Evolutionary conservation across 2,797 vertebrate species (phyloP).

Genomic region (Peromyscus attwateri): DNA sequence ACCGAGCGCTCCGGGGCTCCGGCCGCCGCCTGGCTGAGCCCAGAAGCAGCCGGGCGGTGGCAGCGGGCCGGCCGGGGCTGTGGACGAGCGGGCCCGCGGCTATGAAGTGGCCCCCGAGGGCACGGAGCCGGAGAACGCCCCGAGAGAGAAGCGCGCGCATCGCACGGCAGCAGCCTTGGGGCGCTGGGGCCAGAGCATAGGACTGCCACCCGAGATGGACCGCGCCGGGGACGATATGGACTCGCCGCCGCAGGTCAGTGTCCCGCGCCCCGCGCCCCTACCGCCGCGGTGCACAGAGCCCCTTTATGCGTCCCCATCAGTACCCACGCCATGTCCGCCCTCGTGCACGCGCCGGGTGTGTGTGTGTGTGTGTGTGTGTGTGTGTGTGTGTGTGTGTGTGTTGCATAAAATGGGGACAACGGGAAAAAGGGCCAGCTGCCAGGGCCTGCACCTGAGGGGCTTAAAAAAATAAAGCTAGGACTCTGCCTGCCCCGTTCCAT

Average conservation of each 20-base stretch:
- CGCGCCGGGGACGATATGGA: conserved; percentile 88
- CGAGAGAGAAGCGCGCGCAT: conserved; percentile 72
- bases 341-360: not conserved
- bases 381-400: not conserved
- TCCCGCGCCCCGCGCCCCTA: conserved; percentile 37
- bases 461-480: conserved; percentile 49
- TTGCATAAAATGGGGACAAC: not conserved
- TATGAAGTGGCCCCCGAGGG: conserved; percentile 91
- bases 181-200: conserved; percentile 85
- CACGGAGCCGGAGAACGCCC: conserved; percentile 60
- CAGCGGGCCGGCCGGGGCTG: conserved; percentile 78
- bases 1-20: conserved; percentile 33
- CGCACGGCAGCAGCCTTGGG: conserved; percentile 64
- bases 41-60: conserved; percentile 22
- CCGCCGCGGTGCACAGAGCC: conserved; percentile 79
- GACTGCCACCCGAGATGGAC: conserved; percentile 91
- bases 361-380: not conserved
- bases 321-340: conserved; percentile 76
- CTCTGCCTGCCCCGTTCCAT: not conserved
- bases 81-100: conserved; percentile 76
- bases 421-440: conserved; percentile 6
- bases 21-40: conserved; percentile 57
- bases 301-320: conserved; percentile 83
- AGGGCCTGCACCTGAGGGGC: not conserved
- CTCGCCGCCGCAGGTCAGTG: conserved; percentile 93